Evolutionary conservation across 2,797 vertebrate species (phyloP).

Genomic region (Anisognathus igniventris): DNA sequence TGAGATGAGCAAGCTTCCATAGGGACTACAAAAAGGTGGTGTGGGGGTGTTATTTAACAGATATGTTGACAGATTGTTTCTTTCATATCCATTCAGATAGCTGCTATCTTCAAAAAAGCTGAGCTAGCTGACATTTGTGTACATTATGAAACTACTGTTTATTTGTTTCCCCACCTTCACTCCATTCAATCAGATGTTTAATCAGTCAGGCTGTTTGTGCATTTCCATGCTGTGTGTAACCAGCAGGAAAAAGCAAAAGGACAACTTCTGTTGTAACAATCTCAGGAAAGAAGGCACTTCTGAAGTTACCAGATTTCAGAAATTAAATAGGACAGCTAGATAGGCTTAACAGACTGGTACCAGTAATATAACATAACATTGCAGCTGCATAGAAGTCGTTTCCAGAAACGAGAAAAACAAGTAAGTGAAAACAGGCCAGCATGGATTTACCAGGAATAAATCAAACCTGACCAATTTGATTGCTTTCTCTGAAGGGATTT

Average conservation of each 20-base stretch:
- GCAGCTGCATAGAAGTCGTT: background rate
- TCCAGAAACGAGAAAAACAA: background rate
- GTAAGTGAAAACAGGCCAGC: background rate
- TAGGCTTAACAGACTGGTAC: background rate
- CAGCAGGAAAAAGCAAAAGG: background rate
- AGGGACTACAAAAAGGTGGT: constrained; percentile 30
- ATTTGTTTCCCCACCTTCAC: background rate
- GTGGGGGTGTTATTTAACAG: background rate
- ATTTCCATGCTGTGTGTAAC: background rate
- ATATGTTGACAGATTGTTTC: background rate
- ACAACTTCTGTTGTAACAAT: background rate
- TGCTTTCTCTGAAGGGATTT: background rate
- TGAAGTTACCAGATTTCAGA: background rate
- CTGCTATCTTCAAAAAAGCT: background rate
- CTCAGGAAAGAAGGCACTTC: background rate
- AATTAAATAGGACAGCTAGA: background rate
- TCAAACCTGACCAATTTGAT: background rate
- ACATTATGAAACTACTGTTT: background rate
- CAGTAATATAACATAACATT: background rate
- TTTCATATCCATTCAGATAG: background rate
- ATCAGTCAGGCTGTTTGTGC: background rate
- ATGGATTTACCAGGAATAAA: background rate
- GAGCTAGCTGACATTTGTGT: background rate
- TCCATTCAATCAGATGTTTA: constrained; percentile 20
- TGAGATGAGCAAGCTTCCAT: constrained; percentile 54